These are phyloP conservation scores for Sitta carolinensis DNA, from an alignment of 2,797 vertebrate species.

Conservation along the genomic window DNA sequence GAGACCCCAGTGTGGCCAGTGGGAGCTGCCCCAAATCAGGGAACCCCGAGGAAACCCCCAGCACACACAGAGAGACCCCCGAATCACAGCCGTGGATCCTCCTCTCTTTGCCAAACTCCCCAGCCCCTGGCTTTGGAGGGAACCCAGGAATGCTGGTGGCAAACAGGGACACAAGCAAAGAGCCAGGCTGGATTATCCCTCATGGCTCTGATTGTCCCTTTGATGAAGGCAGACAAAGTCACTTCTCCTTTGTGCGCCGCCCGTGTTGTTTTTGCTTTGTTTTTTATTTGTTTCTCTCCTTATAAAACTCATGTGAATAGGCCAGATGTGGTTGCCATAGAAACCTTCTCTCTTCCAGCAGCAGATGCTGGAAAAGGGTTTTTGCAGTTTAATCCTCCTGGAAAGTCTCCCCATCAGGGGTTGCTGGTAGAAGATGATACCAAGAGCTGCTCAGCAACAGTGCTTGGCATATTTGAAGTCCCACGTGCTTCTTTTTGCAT, in stretches of 20 bases:
- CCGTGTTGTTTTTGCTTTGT: neutral
- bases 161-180: neutral
- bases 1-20: neutral
- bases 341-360: conserved; percentile 54
- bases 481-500: neutral
- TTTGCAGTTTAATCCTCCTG: conserved; percentile 63
- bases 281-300: conserved; percentile 50
- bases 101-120: neutral
- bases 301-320: conserved; percentile 31
- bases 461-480: neutral
- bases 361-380: conserved; percentile 45
- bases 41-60: neutral
- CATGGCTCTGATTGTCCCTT: neutral
- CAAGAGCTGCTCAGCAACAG: neutral
- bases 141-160: neutral
- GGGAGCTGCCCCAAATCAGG: neutral
- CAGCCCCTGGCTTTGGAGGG: neutral
- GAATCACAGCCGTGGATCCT: fast-evolving
- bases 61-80: fast-evolving
- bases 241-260: neutral
- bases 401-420: conserved; percentile 47
- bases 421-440: conserved; percentile 3
- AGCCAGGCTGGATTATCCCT: neutral
- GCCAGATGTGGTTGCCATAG: conserved; percentile 74
- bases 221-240: neutral